These are phyloP conservation scores for Eulemur rufifrons DNA, from an alignment of 2,113 vertebrate genomes.

Conservation along the genomic window DNA sequence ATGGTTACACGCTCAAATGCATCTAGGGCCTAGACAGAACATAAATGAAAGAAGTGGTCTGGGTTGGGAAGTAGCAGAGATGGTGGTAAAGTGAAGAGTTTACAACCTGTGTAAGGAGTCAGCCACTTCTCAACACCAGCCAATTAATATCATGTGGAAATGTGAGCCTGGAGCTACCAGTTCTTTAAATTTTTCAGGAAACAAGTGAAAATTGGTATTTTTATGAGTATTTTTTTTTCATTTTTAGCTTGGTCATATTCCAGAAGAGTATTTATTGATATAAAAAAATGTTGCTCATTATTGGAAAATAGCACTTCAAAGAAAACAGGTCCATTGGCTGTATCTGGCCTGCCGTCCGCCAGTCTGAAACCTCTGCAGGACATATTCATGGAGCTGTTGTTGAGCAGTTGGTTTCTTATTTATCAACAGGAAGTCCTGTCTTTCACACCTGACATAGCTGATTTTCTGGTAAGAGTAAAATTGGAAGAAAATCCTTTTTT, in stretches of 20 bases:
- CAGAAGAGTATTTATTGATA: background rate
- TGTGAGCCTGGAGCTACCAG: background rate
- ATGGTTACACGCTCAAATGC: background rate
- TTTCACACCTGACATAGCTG: background rate
- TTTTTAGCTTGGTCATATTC: too few species aligned
- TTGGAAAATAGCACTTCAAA: constrained; percentile 34
- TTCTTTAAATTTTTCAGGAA: constrained; percentile 11
- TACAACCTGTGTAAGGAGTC: background rate
- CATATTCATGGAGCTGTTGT: background rate
- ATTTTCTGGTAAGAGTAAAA: constrained; percentile 20
- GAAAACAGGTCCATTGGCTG: background rate
- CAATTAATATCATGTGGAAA: background rate
- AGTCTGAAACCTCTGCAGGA: background rate
- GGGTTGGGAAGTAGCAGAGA: background rate
- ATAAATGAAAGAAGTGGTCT: background rate
- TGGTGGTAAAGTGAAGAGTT: background rate
- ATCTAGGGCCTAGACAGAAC: background rate
- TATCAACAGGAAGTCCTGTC: constrained; percentile 45
- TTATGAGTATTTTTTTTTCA: background rate
- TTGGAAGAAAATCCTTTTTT: background rate
- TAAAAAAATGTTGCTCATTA: constrained; percentile 18
- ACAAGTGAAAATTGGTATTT: background rate
- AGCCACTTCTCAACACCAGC: background rate
- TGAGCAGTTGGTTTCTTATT: constrained; percentile 45
- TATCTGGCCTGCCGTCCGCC: background rate